phyloP scores from a whole-genome alignment of 2,113 vertebrate species.

The Mugil cephalus region DNA sequence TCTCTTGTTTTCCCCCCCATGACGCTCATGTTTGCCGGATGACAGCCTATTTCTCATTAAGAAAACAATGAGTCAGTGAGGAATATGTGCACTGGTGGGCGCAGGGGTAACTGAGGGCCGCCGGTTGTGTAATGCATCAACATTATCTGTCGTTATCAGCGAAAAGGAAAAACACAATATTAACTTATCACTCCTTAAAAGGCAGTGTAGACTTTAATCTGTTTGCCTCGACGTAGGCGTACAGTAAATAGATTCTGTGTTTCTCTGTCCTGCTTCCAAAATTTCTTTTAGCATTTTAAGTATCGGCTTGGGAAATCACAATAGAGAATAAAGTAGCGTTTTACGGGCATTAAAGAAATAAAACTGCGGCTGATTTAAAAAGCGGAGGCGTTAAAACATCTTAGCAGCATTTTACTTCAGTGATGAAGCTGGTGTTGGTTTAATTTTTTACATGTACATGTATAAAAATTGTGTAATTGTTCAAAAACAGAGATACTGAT shows the following conservation, averaged over 20 bases:
- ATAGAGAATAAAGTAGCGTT: not conserved
- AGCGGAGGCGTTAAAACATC: too few species aligned
- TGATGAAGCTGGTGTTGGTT: too few species aligned
- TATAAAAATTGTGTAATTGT: too few species aligned
- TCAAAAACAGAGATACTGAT: too few species aligned
- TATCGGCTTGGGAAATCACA: not conserved
- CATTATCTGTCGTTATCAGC: conserved; percentile 25
- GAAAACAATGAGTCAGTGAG: conserved; percentile 49
- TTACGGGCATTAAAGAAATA: not conserved
- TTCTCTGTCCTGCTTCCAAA: conserved; percentile 18
- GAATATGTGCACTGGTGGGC: conserved; percentile 24
- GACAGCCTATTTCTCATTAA: conserved; percentile 10
- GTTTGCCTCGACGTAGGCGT: conserved; percentile 22
- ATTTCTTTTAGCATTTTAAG: not conserved
- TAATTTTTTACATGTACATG: too few species aligned
- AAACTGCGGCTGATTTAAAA: not conserved
- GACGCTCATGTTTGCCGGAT: conserved; percentile 16
- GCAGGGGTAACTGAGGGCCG: not conserved
- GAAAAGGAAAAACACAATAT: conserved; percentile 27
- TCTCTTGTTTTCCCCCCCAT: not conserved
- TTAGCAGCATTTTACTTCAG: too few species aligned
- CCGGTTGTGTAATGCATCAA: conserved; percentile 48
- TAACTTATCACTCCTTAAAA: conserved; percentile 39
- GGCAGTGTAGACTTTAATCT: conserved; percentile 67
- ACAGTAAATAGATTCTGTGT: conserved; percentile 6